Evolutionary conservation across 2,797 vertebrate genomes (phyloP).

Genomic region (Tapera naevia): DNA sequence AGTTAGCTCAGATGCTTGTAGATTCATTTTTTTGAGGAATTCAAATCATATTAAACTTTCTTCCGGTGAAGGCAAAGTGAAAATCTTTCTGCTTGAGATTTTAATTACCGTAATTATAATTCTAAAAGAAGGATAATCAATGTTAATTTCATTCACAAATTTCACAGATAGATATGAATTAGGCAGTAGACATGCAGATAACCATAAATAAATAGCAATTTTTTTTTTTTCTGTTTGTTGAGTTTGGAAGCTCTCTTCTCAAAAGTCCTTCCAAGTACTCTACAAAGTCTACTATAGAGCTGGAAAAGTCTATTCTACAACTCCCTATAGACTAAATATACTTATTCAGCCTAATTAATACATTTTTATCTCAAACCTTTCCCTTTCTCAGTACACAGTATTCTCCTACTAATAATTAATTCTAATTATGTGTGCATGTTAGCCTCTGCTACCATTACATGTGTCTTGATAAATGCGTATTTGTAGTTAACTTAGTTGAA

Average conservation of each 20-base stretch:
- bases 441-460: background rate
- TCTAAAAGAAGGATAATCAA: background rate
- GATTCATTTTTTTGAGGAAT: background rate
- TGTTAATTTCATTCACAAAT: background rate
- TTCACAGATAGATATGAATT: background rate
- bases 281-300: background rate
- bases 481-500: background rate
- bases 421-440: background rate
- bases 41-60: background rate
- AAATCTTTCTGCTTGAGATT: background rate
- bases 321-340: background rate
- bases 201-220: background rate
- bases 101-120: background rate
- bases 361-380: background rate
- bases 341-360: background rate
- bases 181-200: background rate
- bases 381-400: background rate
- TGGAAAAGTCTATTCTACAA: background rate
- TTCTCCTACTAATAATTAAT: background rate
- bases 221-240: background rate
- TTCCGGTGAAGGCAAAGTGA: background rate
- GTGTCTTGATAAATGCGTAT: background rate
- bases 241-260: background rate
- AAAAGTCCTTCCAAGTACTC: background rate
- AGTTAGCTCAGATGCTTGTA: background rate